phyloP scores from a whole-genome alignment of 2,888 invertebrate species.

The Parnassius orleans region DNA sequence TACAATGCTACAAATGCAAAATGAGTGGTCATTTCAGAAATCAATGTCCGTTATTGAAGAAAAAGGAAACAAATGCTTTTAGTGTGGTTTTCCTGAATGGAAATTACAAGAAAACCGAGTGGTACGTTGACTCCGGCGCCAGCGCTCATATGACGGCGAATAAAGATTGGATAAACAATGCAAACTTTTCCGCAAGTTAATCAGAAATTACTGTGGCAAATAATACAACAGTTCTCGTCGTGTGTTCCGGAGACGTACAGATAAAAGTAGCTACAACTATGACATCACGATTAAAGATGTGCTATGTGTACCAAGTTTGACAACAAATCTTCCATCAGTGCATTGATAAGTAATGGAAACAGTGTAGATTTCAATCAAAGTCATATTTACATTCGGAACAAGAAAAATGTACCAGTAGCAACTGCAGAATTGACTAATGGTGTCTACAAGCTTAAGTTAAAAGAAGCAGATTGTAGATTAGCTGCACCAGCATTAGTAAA shows the following conservation, averaged over 20 bases:
- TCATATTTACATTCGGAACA: too few species aligned
- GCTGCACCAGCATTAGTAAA: too few species aligned
- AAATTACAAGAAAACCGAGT: conserved; percentile 25
- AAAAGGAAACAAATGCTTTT: conserved; percentile 5
- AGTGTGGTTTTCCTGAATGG: conserved; percentile 29
- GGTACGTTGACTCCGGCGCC: conserved; percentile 28
- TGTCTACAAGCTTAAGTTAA: too few species aligned
- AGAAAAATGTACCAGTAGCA: too few species aligned
- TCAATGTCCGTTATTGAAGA: conserved; percentile 23
- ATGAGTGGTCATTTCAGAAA: conserved; percentile 17
- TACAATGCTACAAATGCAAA: conserved; percentile 26
- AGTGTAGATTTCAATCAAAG: too few species aligned
- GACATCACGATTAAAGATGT: conserved; percentile 23
- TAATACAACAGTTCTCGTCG: conserved; percentile 25
- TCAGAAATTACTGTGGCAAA: conserved; percentile 26
- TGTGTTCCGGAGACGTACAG: conserved; percentile 26
- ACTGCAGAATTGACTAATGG: too few species aligned
- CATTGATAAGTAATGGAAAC: too few species aligned
- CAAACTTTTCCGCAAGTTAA: conserved; percentile 18
- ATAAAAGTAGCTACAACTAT: conserved; percentile 16
- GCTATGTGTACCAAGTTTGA: conserved; percentile 9
- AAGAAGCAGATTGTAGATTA: too few species aligned
- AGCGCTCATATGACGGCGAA: conserved; percentile 32
- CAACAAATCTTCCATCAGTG: too few species aligned
- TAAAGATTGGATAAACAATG: conserved; percentile 25